phyloP scores from a whole-genome alignment of 2,797 vertebrate species.

The Balearica regulorum region DNA sequence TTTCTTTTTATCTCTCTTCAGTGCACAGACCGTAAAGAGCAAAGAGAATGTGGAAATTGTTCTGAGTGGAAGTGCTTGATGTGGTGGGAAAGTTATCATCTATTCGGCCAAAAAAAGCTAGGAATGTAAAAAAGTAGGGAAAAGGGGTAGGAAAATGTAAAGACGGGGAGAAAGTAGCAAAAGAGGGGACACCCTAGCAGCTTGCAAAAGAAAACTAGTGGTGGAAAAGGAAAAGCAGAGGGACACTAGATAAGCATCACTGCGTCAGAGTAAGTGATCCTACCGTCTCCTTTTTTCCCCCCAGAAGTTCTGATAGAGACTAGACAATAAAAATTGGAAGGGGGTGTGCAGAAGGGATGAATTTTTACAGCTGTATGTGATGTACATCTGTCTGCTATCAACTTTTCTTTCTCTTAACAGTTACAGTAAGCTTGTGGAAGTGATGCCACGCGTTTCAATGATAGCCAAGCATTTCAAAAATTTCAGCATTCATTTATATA shows the following conservation, averaged over 20 bases:
- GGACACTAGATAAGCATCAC: background rate
- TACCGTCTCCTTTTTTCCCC: background rate
- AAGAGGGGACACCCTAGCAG: background rate
- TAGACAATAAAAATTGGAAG: background rate
- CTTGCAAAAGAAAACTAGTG: background rate
- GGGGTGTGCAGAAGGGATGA: background rate
- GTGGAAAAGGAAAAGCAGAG: background rate
- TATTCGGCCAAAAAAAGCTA: background rate
- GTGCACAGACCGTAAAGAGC: background rate
- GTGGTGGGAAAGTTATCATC: background rate
- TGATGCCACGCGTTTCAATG: accelerated
- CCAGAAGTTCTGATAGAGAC: background rate
- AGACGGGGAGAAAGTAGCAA: background rate
- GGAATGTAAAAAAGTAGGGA: background rate
- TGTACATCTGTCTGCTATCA: background rate
- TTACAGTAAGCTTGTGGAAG: background rate
- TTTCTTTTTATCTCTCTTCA: conserved; percentile 9
- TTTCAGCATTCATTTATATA: background rate
- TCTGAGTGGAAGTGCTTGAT: background rate
- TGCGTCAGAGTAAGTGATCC: background rate
- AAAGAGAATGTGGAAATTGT: background rate
- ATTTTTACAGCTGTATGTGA: background rate
- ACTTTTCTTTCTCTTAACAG: background rate
- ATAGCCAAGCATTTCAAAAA: background rate
- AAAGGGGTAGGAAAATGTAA: background rate